phyloP scores from a whole-genome alignment of 2,888 invertebrate species.

The Leucozona laternaria region DNA sequence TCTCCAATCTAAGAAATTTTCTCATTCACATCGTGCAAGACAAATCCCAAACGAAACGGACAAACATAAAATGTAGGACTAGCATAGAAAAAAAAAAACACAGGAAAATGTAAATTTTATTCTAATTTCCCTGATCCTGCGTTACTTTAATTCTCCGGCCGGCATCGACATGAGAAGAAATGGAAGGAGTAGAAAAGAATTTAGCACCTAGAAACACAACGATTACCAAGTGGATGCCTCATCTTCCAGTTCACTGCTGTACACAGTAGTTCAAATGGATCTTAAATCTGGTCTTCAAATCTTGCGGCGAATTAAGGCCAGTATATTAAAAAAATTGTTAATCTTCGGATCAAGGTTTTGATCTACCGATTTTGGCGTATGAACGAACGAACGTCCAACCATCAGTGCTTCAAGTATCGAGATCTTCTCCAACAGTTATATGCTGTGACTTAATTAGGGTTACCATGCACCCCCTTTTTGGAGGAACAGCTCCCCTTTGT shows the following conservation, averaged over 20 bases:
- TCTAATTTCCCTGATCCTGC: conserved; percentile 64
- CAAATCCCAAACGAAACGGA: conserved; percentile 34
- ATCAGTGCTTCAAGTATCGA: no score
- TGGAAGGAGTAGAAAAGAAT: not conserved
- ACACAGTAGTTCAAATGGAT: not conserved
- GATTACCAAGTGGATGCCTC: conserved; percentile 26
- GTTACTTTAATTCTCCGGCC: conserved; percentile 32
- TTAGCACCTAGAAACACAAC: conserved; percentile 14
- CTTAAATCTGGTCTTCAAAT: not conserved
- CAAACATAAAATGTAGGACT: conserved; percentile 17
- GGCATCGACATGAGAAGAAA: conserved; percentile 10
- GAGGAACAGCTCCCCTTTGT: no score
- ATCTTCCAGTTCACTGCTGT: conserved; percentile 41
- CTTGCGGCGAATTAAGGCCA: no score
- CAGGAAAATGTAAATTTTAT: conserved; percentile 69
- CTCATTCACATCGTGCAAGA: conserved; percentile 42
- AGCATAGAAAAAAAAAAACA: not conserved
- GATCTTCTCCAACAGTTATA: no score
- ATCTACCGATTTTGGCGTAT: no score
- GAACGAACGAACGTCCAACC: no score
- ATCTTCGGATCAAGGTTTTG: no score
- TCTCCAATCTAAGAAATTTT: conserved; percentile 29
- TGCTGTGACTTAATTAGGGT: no score
- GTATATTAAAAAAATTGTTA: no score
- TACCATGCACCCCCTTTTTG: no score